These are phyloP conservation scores for Bos javanicus DNA, from an alignment of 2,113 vertebrate genomes.

Conservation along the genomic window DNA sequence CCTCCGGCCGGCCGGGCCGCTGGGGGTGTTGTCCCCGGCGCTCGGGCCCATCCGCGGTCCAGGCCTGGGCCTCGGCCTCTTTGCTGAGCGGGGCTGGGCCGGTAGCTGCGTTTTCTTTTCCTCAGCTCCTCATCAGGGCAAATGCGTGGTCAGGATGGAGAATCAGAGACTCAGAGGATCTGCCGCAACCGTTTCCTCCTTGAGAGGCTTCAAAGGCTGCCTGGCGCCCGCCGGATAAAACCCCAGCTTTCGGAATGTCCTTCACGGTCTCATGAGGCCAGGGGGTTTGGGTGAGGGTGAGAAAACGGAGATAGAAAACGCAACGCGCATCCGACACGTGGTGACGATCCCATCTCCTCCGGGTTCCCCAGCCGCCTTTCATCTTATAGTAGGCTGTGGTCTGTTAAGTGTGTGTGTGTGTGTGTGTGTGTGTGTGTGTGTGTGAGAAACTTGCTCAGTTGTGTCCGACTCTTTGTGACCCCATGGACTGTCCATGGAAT, in stretches of 20 bases:
- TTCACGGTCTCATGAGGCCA: neutral
- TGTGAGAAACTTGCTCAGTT: neutral
- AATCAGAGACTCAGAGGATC: neutral
- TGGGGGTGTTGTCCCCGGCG: rapidly evolving
- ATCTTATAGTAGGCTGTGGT: neutral
- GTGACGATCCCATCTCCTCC: neutral
- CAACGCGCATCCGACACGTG: rapidly evolving
- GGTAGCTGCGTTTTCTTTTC: neutral
- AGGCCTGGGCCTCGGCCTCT: rapidly evolving
- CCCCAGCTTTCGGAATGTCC: rapidly evolving
- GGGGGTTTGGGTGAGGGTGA: neutral
- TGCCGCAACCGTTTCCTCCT: neutral
- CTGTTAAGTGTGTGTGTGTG: neutral
- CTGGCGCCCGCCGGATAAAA: neutral
- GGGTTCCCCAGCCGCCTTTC: neutral
- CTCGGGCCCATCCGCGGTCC: rapidly evolving
- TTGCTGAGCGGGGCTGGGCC: neutral
- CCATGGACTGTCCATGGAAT: neutral
- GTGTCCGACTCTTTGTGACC: rapidly evolving
- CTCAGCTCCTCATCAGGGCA: neutral
- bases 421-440: neutral
- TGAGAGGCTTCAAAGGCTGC: neutral
- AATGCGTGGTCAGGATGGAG: neutral
- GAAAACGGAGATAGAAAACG: neutral
- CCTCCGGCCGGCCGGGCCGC: rapidly evolving